Base-by-base conservation (phyloP, 2,797 vertebrate species). In the Gephyroberyx darwinii region DNA sequence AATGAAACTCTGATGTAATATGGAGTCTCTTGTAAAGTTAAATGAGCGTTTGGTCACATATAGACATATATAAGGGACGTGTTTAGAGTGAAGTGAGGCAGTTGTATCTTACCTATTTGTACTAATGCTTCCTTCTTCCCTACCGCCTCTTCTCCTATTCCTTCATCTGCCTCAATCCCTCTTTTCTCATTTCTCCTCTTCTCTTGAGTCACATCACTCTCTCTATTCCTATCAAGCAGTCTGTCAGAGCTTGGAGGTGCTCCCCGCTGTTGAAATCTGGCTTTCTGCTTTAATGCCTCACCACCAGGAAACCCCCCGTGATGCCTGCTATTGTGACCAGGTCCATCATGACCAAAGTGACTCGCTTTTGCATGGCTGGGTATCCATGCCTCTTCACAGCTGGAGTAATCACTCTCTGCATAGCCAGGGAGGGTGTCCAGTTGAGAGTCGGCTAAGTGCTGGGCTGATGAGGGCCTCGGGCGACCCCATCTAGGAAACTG, bases 401-500 rank as follows among this genome's bases (percentile, higher is more conserved):
- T 77, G 41, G 73, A 48, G 68, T 89, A 85, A 33, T 91, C 90
- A 5, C 78, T 74, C 39, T 90, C 89, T 1, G 39, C 76, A 0
- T 87, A 88, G 1, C 73, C 51, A 0, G 88, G 75, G 14, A 82
- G 57, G 14, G 77, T 2, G 48, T 92, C 90, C 35, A 90, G 75
- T 20, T 91, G 92, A n/a, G 89, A 94, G 80, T 92, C 93, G 0
- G 89, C 90, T 52, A 77, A 83, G 71, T 91, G 84, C 77, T 84
- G 93, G 14, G 71, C 92, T 30, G 82, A 80, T 1, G 89, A 13
- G 14, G 93, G 43, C 50, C 90, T 54, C 19, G 90, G 62, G n/a
- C 93, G 58, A 70, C 92, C 82, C 93, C 94, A 94, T 53, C 91
- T 77, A 1, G 88, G 82, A 19, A 91, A 83, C 71, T 93, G 93